These are phyloP conservation scores for Epirrhoe alternata DNA, from an alignment of 2,888 invertebrate species.

Conservation along the genomic window DNA sequence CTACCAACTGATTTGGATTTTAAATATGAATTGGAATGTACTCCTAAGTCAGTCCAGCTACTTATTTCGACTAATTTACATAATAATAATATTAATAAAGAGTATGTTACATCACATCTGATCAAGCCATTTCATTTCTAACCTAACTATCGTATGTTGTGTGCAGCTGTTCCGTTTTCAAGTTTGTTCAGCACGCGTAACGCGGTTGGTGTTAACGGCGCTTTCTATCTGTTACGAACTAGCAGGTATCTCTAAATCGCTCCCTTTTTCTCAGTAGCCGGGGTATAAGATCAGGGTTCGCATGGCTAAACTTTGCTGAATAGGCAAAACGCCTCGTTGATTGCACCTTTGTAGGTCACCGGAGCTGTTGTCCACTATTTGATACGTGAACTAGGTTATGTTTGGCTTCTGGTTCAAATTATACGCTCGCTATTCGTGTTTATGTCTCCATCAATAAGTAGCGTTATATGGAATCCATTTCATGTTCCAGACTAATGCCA, in stretches of 20 bases:
- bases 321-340: slow-evolving; percentile 63
- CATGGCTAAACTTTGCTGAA: slow-evolving; percentile 68
- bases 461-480: slow-evolving; percentile 59
- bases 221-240: slow-evolving; percentile 73
- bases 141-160: slow-evolving; percentile 27
- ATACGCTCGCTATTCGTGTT: slow-evolving; percentile 42
- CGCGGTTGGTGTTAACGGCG: slow-evolving; percentile 74
- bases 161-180: slow-evolving; percentile 60
- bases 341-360: slow-evolving; percentile 56
- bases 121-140: slow-evolving; percentile 15
- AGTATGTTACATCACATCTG: slow-evolving; percentile 18
- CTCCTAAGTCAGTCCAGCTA: too few relatives aligned
- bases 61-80: too few relatives aligned
- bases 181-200: slow-evolving; percentile 76
- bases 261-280: slow-evolving; percentile 68
- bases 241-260: slow-evolving; percentile 64
- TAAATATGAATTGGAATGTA: neutral
- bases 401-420: slow-evolving; percentile 44
- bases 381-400: slow-evolving; percentile 35
- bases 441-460: slow-evolving; percentile 53
- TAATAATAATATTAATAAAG: too few relatives aligned
- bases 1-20: slow-evolving; percentile 8
- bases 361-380: slow-evolving; percentile 45
- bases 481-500: slow-evolving; percentile 59
- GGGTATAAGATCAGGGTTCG: slow-evolving; percentile 61